phyloP scores from a whole-genome alignment of 2,888 invertebrate genomes.

The Pristionchus entomophagus region DNA sequence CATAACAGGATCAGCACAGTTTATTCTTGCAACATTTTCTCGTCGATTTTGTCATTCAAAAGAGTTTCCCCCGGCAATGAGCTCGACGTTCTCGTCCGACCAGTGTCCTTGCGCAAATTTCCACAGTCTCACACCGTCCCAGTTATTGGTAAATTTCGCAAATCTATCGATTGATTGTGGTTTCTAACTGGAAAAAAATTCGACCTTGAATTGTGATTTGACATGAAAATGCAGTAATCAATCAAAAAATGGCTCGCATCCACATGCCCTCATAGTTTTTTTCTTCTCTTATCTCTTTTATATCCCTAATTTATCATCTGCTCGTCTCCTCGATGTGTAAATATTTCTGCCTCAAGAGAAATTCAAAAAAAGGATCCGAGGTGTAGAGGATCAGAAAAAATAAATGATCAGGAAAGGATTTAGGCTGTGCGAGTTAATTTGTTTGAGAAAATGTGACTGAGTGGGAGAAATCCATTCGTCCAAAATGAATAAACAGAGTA shows the following conservation, averaged over 20 bases:
- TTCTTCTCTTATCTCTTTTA: background rate
- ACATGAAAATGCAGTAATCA: background rate
- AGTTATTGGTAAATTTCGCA: constrained; percentile 15
- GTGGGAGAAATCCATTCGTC: too few species aligned
- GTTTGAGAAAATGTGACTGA: too few species aligned
- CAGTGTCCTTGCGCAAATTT: too few species aligned
- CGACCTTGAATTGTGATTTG: background rate
- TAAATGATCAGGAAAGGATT: too few species aligned
- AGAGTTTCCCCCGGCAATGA: background rate
- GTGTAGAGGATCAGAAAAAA: too few species aligned
- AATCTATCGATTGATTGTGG: constrained; percentile 32
- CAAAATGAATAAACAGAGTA: too few species aligned
- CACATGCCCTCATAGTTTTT: background rate
- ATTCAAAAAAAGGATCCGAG: too few species aligned
- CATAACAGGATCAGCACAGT: background rate
- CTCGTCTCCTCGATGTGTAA: constrained; percentile 1
- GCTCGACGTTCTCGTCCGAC: background rate
- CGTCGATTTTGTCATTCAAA: background rate
- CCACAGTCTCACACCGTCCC: background rate
- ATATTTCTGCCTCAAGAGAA: constrained; percentile 26
- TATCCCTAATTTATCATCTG: constrained; percentile 23
- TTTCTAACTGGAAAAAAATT: background rate
- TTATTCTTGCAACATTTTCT: background rate
- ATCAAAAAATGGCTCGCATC: background rate
- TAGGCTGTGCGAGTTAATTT: too few species aligned